Conservation (phyloP, 1,140 invertebrate genomes). For the Druon quercuslanigerum region DNA sequence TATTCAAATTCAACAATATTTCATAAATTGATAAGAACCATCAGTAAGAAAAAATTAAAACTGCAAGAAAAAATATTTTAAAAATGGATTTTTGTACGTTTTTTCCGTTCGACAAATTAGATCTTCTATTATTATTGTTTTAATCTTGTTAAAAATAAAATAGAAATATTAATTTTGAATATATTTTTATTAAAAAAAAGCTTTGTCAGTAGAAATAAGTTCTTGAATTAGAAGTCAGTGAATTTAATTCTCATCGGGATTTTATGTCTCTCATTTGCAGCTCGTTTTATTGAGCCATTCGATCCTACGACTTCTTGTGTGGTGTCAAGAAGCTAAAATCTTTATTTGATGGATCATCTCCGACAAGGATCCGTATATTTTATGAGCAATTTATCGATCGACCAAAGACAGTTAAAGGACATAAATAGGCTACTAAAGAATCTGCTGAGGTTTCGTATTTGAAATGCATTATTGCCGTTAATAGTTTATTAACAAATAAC, state of each 20-base stretch:
- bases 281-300: constrained; percentile 15
- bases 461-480: background rate
- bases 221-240: background rate
- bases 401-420: background rate
- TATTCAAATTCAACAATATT: no score
- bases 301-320: background rate
- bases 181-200: no score
- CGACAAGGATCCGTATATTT: background rate
- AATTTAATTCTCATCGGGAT: background rate
- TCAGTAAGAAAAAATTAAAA: no score
- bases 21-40: no score
- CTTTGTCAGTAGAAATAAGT: no score
- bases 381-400: background rate
- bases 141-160: no score
- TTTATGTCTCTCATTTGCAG: background rate
- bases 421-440: background rate
- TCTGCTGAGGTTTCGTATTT: background rate
- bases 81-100: no score
- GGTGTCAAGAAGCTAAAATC: constrained; percentile 7
- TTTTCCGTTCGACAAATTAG: no score
- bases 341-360: background rate
- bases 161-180: no score
- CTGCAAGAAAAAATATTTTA: no score
- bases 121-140: no score
- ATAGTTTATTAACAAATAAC: no score